These are phyloP conservation scores for Eucidaris tribuloides DNA, from an alignment of 35 echinoderm and acorn worm genomes.

Conservation along the genomic window DNA sequence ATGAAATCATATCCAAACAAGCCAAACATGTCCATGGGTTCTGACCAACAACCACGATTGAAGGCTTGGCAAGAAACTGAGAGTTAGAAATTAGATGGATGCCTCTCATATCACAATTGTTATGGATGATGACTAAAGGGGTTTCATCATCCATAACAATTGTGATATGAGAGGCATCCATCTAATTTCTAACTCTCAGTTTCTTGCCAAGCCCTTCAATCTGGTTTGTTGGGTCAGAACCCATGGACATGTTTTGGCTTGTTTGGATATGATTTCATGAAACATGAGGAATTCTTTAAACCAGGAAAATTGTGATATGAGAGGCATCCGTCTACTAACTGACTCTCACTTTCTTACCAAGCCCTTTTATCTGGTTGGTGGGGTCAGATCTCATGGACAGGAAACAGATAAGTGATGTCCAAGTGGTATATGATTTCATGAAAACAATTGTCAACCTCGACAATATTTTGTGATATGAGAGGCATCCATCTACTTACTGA, in stretches of 20 bases:
- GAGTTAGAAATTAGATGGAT: constrained; percentile 81
- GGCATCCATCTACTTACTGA: constrained; percentile 94
- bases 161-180: too few relatives aligned
- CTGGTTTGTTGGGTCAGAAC: constrained; percentile 88
- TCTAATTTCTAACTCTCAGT: constrained; percentile 84
- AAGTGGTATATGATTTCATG: too few relatives aligned
- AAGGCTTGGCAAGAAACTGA: constrained; percentile 91
- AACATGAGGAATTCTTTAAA: too few relatives aligned
- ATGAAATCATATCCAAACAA: too few relatives aligned
- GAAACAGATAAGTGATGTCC: constrained; percentile 99
- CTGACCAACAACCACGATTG: constrained; percentile 92
- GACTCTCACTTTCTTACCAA: constrained; percentile 91
- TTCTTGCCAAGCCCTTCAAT: constrained; percentile 94
- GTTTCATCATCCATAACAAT: too few relatives aligned
- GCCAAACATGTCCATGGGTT: constrained; percentile 95
- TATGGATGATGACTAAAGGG: too few relatives aligned
- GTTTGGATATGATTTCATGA: too few relatives aligned
- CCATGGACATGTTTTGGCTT: constrained; percentile 97
- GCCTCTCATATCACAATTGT: too few relatives aligned
- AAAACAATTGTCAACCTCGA: too few relatives aligned
- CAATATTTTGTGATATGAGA: too few relatives aligned
- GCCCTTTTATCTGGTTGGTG: constrained; percentile 87
- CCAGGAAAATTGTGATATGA: too few relatives aligned
- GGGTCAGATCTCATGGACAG: constrained; percentile 95
- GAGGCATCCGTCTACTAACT: too few relatives aligned